Evolutionary conservation across 2,113 vertebrate genomes (phyloP), one percentile per base, ranked within the genome.

Genomic region (Thunnus maccoyii): DNA sequence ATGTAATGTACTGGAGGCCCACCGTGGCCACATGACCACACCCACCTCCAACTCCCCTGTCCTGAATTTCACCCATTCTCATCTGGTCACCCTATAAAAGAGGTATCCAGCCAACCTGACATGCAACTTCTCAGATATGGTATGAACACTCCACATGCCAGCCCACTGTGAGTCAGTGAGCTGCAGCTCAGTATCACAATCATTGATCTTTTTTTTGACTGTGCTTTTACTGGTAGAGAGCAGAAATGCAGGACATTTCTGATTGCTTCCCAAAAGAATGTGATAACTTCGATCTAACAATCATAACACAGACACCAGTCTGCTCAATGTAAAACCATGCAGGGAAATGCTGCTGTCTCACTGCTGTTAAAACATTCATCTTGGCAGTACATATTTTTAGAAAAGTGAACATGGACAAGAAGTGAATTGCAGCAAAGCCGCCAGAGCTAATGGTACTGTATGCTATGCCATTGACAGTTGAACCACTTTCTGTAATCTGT

Each of bases 121-220:
- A 68, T 72, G 20, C 48, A 58, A 17, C 52, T 61, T 36, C 51
- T 66, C 48, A 67, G 67, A 61, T 32, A 3, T 64, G 22, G 30
- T 27, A 46, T 66, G 41, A 84, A 51, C 20, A 58, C 44, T 47
- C 51, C 76, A 55, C 62, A 76, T 72, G 41, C 17, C 30, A 67
- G 7, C 41, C 50, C 11, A 11, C 36, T 3, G 3, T 50, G 27
- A 60, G 11, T 30, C 27, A 30, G 27, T 30, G 27, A 3, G 27
- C 27, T 30, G 27, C 13, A 69, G 15, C 9, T 20, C 15, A n/a
- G 11, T 46, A 46, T 47, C 25, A 57, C 44, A 1, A 57, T 12
- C 15, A 16, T 17, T 20, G 57, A 57, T 22, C 25, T 56, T 6
- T 25, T 63, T 36, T 62, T 47, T 76, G 32, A 78, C 48, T 54